Base-by-base conservation (phyloP, 1,140 invertebrate species). In the Caenorhabditis latens region DNA sequence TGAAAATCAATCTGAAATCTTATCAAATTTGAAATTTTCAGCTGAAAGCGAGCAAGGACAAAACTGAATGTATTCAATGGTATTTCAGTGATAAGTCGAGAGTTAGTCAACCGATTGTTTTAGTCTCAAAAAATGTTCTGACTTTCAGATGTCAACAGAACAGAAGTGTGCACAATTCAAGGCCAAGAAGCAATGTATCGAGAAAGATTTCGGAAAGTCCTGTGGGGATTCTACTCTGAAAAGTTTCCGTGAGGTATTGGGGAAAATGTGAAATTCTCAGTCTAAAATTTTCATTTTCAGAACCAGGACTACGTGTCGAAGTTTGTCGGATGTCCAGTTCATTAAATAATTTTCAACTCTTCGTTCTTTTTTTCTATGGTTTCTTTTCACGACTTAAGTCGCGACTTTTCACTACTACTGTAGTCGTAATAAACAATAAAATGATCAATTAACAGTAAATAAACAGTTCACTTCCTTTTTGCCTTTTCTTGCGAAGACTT, bases 161-260 rank as follows among this genome's bases (percentile, higher is more conserved):
- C 71, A 79, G 53, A 79, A 79, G 13, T 79, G 71, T 50, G 71
- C 71, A 53, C 43, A 79, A 79, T 79, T 50, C 71, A 79, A 79
- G 53, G 71, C 71, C 8, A 79, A 79, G 9, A 79, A 50, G 14
- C n/a, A n/a, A 14, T 79, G 71, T 24, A 79, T 79, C n/a, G 71
- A 79, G 40, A 79, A 79, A 50, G 71, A 50, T 50, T 79, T 79
- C 16, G 71, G 71, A 50, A 50, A 79, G 8, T 42, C 46, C 2
- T 79, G 71, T 50, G 71, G 71, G 0, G 71, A 79, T 50, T 79
- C 71, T 11, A 79, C 71, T 13, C 40, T 79, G 43, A 79, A 50
- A 21, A 79, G 46, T 79, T 79, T 79, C 46, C 71, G 71, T 2
- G 46, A 79, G 71, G 71, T 79, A 79, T 42, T 7, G 0, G 1